Conservation (phyloP, 2,797 vertebrate genomes). For the Anguilla megastoma region DNA sequence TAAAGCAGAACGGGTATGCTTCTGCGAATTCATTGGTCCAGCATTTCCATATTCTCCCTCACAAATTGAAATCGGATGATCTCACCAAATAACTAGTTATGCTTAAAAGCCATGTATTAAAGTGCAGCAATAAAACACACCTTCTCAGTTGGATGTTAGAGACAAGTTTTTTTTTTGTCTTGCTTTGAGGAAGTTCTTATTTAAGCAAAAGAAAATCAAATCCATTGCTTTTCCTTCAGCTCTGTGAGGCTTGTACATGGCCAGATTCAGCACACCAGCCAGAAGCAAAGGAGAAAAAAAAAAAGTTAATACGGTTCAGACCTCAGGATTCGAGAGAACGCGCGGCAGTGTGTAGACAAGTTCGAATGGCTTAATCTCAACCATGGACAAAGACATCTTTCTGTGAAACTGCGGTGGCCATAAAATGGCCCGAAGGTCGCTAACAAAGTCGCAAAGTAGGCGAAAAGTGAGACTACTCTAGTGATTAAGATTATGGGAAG, state of each 20-base stretch:
- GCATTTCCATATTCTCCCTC: conserved; percentile 47
- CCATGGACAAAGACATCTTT: not conserved
- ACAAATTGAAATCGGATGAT: conserved; percentile 58
- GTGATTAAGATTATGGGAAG: not conserved
- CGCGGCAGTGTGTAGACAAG: conserved; percentile 34
- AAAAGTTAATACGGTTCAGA: conserved; percentile 44
- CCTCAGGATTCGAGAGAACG: conserved; percentile 29
- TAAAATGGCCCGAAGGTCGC: conserved; percentile 8
- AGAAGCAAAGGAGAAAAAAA: conserved; percentile 49
- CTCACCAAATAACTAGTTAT: conserved; percentile 55
- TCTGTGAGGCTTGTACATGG: conserved; percentile 47
- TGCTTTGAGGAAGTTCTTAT: conserved; percentile 57
- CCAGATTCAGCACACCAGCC: conserved; percentile 43
- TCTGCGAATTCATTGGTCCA: conserved; percentile 47
- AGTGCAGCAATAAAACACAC: conserved; percentile 57
- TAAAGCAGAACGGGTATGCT: conserved; percentile 54
- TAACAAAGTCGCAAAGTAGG: conserved; percentile 7
- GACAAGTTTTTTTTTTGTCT: conserved; percentile 36
- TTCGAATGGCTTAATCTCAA: not conserved
- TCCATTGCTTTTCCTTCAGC: conserved; percentile 43
- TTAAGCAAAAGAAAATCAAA: conserved; percentile 47
- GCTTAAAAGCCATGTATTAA: conserved; percentile 51
- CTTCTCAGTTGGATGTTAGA: conserved; percentile 51
- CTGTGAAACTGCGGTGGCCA: not conserved
- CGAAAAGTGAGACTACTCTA: not conserved